These are phyloP conservation scores for Piaya cayana DNA, from an alignment of 2,113 vertebrate genomes.

Conservation along the genomic window DNA sequence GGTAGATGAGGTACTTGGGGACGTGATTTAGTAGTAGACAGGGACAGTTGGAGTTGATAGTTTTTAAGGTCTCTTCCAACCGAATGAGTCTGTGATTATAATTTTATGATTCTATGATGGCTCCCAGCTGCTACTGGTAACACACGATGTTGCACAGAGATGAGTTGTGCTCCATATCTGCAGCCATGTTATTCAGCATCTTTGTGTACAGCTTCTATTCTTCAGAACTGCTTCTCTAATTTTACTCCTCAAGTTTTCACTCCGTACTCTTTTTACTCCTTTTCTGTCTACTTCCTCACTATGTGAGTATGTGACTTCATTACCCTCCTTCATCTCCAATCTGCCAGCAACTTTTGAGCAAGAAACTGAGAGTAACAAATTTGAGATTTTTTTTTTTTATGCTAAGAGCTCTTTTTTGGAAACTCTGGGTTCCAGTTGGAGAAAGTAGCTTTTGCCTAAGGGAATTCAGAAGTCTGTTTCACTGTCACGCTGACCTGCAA, in stretches of 20 bases:
- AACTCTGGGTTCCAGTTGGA: background rate
- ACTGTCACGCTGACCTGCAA: constrained; percentile 34
- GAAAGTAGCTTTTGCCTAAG: constrained; percentile 5
- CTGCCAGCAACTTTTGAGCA: background rate
- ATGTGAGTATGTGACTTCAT: background rate
- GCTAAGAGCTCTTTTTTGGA: background rate
- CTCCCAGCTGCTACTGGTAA: background rate
- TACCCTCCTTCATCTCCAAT: background rate
- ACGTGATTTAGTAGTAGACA: too few species aligned
- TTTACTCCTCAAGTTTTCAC: background rate
- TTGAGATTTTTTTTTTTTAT: background rate
- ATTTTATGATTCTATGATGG: too few species aligned
- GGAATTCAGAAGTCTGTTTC: constrained; percentile 11
- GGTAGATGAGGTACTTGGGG: too few species aligned
- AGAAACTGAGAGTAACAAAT: constrained; percentile 9
- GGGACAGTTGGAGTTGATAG: too few species aligned
- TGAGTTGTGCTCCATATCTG: fast-evolving
- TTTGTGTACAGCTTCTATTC: background rate
- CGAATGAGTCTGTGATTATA: too few species aligned
- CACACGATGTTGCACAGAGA: fast-evolving
- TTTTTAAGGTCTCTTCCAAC: too few species aligned
- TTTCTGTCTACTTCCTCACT: background rate
- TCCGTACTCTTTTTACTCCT: background rate
- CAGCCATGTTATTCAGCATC: background rate
- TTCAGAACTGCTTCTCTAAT: background rate